Evolutionary conservation across 1,140 invertebrate genomes (phyloP), one percentile per base, ranked within the genome.

Genomic region (Cotesia chilonis): DNA sequence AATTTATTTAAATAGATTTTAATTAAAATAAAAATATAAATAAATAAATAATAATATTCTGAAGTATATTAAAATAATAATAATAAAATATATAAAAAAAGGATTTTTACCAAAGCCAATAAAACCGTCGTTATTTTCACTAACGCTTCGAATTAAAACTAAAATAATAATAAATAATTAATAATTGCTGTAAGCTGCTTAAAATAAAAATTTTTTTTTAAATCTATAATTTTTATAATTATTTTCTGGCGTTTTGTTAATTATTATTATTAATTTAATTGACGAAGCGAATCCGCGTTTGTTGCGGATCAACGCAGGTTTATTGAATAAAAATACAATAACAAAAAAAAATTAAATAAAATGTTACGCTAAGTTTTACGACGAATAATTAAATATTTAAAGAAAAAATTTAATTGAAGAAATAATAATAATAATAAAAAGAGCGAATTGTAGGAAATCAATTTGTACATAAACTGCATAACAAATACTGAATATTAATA

Each of bases 91-190:
- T 41, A 47, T 4, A 60, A 47, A 52, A 74, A 28, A 28, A 28
- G 37, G 52, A 74, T 74, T 74, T 41, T 74, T 74, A 74, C 73
- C 73, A 74, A 74, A 74, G 73, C 66, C 73, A 74, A 71, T 70
- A 74, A 35, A 51, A 74, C 59, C 54, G 67, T 70, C 65, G 51
- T 70, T 73, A 70, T 61, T 73, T 67, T 55, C 47, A 47, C 41
- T 47, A 47, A 66, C 35, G 71, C 71, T 72, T 72, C 35, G 60
- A 41, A 64, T 28, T 54, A 41, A 66, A n/a, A 68, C 47, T n/a
- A 72, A 66, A 59, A 7, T 14, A 59, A 67, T 14, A n/a, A 59
- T 12, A 14, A 67, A 67, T 36, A 55, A 68, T 17, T 64, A 64
- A 36, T 35, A 17, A 61, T 14, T 61, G 71, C 51, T 41, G 57